Conservation (phyloP, 2,888 invertebrate genomes). For the Nomada ruficornis region DNA sequence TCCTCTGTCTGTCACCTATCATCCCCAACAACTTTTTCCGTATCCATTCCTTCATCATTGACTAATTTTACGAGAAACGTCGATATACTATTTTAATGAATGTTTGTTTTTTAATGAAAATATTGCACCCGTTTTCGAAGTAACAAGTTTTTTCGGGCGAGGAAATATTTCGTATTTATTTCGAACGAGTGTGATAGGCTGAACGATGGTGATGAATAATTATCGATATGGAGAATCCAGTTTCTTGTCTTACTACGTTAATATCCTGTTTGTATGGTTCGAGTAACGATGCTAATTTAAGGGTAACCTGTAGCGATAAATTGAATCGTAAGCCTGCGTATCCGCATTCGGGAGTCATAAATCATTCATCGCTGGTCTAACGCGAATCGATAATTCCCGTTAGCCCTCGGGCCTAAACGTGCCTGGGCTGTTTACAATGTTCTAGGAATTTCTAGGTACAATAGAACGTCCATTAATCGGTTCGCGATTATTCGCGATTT, state of each 20-base stretch:
- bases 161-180: neutral
- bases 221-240: neutral
- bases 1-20: slow-evolving; percentile 18
- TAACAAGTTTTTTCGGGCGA: neutral
- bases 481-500: neutral
- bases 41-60: too few relatives aligned
- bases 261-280: neutral
- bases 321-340: slow-evolving; percentile 31
- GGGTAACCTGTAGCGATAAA: slow-evolving; percentile 38
- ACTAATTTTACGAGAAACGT: slow-evolving; percentile 31
- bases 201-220: neutral
- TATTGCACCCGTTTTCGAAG: too few relatives aligned
- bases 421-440: neutral
- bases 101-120: too few relatives aligned
- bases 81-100: slow-evolving; percentile 21
- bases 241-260: slow-evolving; percentile 1
- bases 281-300: slow-evolving; percentile 43
- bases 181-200: too few relatives aligned
- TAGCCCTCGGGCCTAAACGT: neutral
- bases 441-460: neutral
- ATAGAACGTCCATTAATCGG: neutral
- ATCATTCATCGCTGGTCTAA: slow-evolving; percentile 49
- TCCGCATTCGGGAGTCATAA: slow-evolving; percentile 30
- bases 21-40: neutral
- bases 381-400: slow-evolving; percentile 45